Evolutionary conservation across 2,113 vertebrate species (phyloP).

Genomic region (Macrotis lagotis): DNA sequence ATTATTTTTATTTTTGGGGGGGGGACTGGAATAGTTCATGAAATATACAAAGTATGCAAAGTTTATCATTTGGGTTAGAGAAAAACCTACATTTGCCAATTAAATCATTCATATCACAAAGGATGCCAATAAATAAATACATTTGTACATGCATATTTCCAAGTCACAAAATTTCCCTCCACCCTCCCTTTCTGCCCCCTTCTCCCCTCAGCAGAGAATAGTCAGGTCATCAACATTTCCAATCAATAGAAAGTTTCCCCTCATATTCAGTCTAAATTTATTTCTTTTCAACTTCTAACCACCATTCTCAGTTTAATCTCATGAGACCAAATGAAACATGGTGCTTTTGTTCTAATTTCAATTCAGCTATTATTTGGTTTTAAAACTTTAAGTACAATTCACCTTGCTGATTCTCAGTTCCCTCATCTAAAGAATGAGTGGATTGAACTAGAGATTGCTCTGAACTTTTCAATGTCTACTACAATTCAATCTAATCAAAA

Average conservation of each 20-base stretch:
- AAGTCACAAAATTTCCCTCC: too few relatives aligned
- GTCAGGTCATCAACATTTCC: too few relatives aligned
- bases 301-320: neutral
- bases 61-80: neutral
- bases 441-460: neutral
- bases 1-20: neutral
- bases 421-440: neutral
- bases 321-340: neutral
- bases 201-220: too few relatives aligned
- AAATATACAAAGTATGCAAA: neutral
- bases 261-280: neutral
- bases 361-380: neutral
- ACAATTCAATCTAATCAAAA: neutral
- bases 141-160: too few relatives aligned
- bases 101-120: neutral
- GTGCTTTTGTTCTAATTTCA: neutral
- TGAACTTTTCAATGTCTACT: constrained; percentile 26
- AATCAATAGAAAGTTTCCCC: neutral
- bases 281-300: neutral
- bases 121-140: too few relatives aligned
- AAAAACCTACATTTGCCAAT: neutral
- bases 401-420: neutral
- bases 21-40: neutral
- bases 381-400: neutral
- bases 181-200: too few relatives aligned